These are phyloP conservation scores for Dromaius novaehollandiae DNA, from an alignment of 2,113 vertebrate genomes.

Conservation along the genomic window DNA sequence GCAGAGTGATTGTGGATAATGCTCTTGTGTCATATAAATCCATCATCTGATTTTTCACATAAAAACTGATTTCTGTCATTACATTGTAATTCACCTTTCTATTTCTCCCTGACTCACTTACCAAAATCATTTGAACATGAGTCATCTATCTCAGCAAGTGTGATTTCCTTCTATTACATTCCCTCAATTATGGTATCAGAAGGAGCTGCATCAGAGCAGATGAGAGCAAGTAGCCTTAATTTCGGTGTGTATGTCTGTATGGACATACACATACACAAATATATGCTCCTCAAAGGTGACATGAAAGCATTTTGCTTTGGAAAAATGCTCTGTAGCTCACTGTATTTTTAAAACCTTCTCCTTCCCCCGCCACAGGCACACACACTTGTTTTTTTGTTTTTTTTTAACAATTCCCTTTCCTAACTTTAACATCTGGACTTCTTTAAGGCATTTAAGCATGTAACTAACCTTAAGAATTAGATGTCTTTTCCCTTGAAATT, in stretches of 20 bases:
- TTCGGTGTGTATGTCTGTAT: neutral
- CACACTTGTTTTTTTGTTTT: neutral
- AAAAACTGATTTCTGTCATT: conserved; percentile 31
- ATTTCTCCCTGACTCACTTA: conserved; percentile 5
- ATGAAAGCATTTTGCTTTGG: neutral
- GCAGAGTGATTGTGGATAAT: neutral
- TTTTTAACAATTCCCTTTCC: neutral
- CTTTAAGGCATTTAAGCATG: neutral
- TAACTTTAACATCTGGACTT: neutral
- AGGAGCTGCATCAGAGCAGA: neutral
- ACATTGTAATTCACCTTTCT: neutral
- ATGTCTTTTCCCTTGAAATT: neutral
- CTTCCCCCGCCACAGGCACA: accelerated
- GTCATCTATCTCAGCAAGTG: conserved; percentile 1
- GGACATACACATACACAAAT: neutral
- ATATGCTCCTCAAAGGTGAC: neutral
- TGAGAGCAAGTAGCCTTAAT: neutral
- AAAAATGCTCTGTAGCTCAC: neutral
- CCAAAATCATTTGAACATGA: conserved; percentile 19
- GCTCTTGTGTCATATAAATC: neutral
- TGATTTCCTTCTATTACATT: neutral
- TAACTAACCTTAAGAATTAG: neutral
- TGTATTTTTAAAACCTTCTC: neutral
- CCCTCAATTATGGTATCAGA: neutral
- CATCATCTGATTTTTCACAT: conserved; percentile 9